Evolutionary conservation across 1,140 invertebrate genomes (phyloP), one percentile per base, ranked within the genome.

Genomic region (Cardiocondyla obscurior): DNA sequence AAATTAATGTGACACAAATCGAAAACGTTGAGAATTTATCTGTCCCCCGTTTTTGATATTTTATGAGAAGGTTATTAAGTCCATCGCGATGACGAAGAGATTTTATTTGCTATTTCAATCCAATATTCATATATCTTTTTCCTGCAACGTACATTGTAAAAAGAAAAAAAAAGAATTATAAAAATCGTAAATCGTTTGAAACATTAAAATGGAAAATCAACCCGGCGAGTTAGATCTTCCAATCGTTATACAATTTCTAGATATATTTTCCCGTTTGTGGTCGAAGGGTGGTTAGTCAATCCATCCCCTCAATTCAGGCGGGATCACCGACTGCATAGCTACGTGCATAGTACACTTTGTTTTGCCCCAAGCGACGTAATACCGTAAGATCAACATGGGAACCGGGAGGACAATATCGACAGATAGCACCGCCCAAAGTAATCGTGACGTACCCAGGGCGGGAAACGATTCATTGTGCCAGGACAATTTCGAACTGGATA

Each of bases 401-500:
- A 58, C 39, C 16, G 53, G 22, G 10, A 49, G 49, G 58, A 85
- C 73, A 84, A 82, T 85, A 85, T 86, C 85, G 83, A 55, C 46
- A 19, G 72, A 70, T 44, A 72, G 33, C 53, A 22, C 55, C 57
- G 39, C 55, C 57, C 42, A 77, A 85, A 85, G 79, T 82, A 85
- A 86, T 86, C 79, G 83, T 28, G 60, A 44, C 36, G 58, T 81
- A 76, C 36, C 55, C 25, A 14, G 46, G 70, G 64, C 53, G 51
- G 79, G 85, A 72, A 86, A 46, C 79, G 83, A 82, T 85, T 85
- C 83, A 72, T 86, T 82, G 51, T 51, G 65, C 53, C 49, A 42
- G 64, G 83, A 86, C 85, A 85, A 82, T 86, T 86, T 76, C 46
- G 55, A 67, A 82, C 25, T 72, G 76, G 83, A 65, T 86, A 86